A percentile compares a stretch with the other conserved stretches of the same genome.
Conservation (phyloP, 2,888 invertebrate genomes). For the Malthinus flaveolus region DNA sequence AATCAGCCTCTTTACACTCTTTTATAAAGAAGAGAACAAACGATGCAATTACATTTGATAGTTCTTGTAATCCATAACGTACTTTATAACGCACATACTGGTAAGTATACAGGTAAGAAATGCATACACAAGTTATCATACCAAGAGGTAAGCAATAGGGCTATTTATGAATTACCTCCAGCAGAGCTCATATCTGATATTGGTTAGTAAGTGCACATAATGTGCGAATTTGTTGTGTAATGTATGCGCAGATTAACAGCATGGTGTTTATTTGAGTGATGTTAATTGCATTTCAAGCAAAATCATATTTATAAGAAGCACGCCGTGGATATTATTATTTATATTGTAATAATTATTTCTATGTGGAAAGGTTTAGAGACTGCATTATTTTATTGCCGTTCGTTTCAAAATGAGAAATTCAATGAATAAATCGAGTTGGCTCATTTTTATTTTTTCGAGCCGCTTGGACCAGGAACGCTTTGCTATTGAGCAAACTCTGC, state of each 20-base stretch:
- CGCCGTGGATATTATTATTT: constrained; percentile 38
- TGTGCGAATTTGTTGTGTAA: constrained; percentile 33
- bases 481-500: no score
- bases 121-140: constrained; percentile 5
- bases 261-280: constrained; percentile 48
- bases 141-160: constrained; percentile 5
- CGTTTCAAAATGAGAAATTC: no score
- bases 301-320: constrained; percentile 31
- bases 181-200: constrained; percentile 43
- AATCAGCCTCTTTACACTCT: no score
- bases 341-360: constrained; percentile 23
- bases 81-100: background rate
- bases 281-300: constrained; percentile 48
- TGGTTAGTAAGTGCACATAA: constrained; percentile 42
- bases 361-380: background rate
- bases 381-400: no score
- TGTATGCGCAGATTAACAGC: constrained; percentile 44
- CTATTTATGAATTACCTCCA: constrained; percentile 36
- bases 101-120: background rate
- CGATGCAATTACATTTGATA: constrained; percentile 6
- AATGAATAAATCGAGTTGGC: no score
- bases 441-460: no score
- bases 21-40: background rate
- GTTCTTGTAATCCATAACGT: background rate
- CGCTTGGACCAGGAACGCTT: no score